phyloP scores from a whole-genome alignment of 2,888 invertebrate genomes.

The Pomacea canaliculata region DNA sequence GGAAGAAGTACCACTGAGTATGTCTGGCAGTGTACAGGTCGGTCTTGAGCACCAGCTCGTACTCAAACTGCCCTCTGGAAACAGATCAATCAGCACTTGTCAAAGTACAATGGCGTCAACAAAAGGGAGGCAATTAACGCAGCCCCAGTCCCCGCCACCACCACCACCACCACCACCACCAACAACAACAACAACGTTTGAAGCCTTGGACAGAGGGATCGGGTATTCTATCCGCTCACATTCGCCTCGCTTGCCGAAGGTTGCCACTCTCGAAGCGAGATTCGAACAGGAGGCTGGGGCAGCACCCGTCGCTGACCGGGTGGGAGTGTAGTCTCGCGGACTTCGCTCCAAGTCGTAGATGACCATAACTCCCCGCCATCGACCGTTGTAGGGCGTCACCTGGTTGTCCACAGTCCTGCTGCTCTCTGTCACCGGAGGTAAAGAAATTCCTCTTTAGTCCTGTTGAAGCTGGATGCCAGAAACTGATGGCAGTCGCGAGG shows the following conservation, averaged over 20 bases:
- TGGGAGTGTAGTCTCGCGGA: slow-evolving; percentile 58
- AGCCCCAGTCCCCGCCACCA: too few species aligned
- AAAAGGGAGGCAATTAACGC: too few species aligned
- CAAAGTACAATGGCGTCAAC: neutral
- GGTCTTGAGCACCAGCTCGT: slow-evolving; percentile 68
- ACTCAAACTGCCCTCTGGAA: slow-evolving; percentile 68
- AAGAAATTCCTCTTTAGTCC: neutral
- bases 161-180: too few species aligned
- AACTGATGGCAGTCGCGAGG: neutral
- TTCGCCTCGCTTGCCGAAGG: slow-evolving; percentile 65
- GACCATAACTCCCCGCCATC: slow-evolving; percentile 64
- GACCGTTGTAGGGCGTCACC: slow-evolving; percentile 51
- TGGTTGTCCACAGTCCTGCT: slow-evolving; percentile 61
- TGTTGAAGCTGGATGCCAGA: neutral
- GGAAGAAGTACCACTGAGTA: slow-evolving; percentile 70
- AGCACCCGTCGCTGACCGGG: slow-evolving; percentile 58
- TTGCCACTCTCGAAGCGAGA: slow-evolving; percentile 69
- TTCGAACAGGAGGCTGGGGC: slow-evolving; percentile 67
- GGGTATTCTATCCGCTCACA: slow-evolving; percentile 50
- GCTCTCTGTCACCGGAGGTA: slow-evolving; percentile 13
- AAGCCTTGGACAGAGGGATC: neutral
- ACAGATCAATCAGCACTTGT: neutral
- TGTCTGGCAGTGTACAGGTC: slow-evolving; percentile 69
- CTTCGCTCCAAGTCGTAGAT: slow-evolving; percentile 67
- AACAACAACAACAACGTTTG: neutral